Evolutionary conservation across 2,888 invertebrate species (phyloP), one percentile per base, ranked within the genome.

Genomic region (Nysson spinosus): DNA sequence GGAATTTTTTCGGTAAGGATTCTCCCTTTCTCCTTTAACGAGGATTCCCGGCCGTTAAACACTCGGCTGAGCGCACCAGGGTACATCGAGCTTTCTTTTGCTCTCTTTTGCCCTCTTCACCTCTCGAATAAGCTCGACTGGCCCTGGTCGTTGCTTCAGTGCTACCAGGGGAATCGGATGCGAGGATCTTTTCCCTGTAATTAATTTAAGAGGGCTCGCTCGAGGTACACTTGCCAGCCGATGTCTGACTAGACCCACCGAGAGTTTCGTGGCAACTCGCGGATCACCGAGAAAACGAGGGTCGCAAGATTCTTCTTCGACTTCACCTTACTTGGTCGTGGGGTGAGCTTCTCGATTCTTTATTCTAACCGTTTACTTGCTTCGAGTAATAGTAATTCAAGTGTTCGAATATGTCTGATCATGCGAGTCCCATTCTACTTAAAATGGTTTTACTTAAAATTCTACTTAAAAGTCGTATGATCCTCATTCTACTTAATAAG

Each of bases 161-260:
- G 46, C 55, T 56, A 30, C 51, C 35, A 51, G 54, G 58, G 75
- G 75, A 74, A 77, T 80, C 77, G 78, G 80, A 80, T 73, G 74
- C 79, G 76, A 79, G 82, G 80, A 84, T 83, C 83, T 84, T 85
- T 85, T 84, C 84, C 81, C 81, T 84, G 84, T 85, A 85, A 85
- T 85, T 85, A 85, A 85, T 85, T 85, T 85, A 84, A 85, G 84
- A 82, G 83, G 84, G 82, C 83, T 80, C 79, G 75, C 64, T 78
- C 72, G 75, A 79, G 78, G 66, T 75, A 72, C 76, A 74, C 67
- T 51, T 58, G 66, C 30, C 57, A 61, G 65, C 26, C 65, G 44
- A 46, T 20, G 67, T 67, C 66, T 67, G 66, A 58, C 58, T 66
- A 58, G 65, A 55, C 57, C 65, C 40, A 28, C 49, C 50, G 37